Base-by-base conservation (phyloP, 1,140 invertebrate genomes). In the Zaprionus kolodkinae region DNA sequence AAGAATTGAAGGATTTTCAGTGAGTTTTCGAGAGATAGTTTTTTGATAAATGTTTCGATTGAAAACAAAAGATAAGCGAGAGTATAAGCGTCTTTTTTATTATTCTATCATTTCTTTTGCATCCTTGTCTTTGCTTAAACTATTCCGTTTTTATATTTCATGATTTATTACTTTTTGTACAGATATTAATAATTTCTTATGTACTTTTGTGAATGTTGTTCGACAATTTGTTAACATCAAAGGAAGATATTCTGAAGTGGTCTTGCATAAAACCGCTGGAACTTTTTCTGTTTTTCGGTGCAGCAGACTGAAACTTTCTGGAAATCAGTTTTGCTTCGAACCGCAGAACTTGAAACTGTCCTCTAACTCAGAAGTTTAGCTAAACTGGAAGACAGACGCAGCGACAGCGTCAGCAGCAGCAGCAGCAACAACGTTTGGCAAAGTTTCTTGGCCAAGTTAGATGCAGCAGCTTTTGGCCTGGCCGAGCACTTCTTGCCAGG, bases 341-440 rank as follows among this genome's bases (percentile, higher is more conserved):
- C 67, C 72, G 62, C 67, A 79, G 54, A 68, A 72, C 76, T 71
- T 55, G 61, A 72, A 79, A 82, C 76, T 86, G 79, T 86, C 84
- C 76, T 73, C 55, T 59, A 79, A 64, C 76, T 79, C 52, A 36
- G 59, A 82, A 79, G 76, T 87, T 82, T 38, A 50, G 65, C 54
- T 62, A 65, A 86, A 86, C 78, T 86, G 74, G 56, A 78, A 77
- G 66, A 50, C 57, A 65, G 67, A 72, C 73, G 45, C 45, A 43
- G 7, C 40, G 40, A 25, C 1, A 78, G 7, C 40, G 40, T 50
- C 1, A 78, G n/a, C n/a, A n/a, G n/a, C n/a, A n/a, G 75, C 75
- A 72, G 64, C 68, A 35, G 33, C 33, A 35, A 52, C 52, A 73
- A 79, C 60, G 72, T 64, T 64, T 52, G 52, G 50, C 55, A 86